Evolutionary conservation across 2,797 vertebrate species (phyloP).

Genomic region (Onychomys torridus): DNA sequence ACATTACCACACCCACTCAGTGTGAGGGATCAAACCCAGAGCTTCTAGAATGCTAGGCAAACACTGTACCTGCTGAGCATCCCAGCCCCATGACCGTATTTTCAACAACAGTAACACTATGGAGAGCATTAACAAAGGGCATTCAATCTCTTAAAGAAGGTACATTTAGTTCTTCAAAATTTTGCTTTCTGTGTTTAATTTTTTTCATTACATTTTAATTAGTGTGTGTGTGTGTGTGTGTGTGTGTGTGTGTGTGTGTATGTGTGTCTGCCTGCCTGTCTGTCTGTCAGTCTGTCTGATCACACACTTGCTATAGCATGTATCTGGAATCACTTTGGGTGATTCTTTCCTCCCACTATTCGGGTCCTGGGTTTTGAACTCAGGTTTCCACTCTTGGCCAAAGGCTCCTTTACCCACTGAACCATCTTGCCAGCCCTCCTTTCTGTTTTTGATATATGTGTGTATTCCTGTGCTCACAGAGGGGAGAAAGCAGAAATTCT

Average conservation of each 20-base stretch:
- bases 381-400: background rate
- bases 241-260: too few relatives aligned
- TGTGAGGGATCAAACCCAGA: background rate
- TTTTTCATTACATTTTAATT: background rate
- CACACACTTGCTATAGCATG: background rate
- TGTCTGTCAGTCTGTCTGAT: background rate
- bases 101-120: background rate
- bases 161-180: background rate
- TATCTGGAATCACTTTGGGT: background rate
- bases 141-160: background rate
- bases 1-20: background rate
- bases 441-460: background rate
- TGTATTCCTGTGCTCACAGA: background rate
- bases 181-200: slow-evolving; percentile 6
- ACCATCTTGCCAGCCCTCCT: background rate
- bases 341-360: background rate
- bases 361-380: background rate
- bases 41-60: background rate
- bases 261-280: background rate
- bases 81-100: background rate
- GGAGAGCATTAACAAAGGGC: background rate
- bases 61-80: background rate
- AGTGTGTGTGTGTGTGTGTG: background rate
- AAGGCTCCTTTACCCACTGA: background rate
- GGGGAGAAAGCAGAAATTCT: slow-evolving; percentile 9